Evolutionary conservation across 2,888 invertebrate species (phyloP), one percentile per base, ranked within the genome.

Genomic region (Pandemis corylana): DNA sequence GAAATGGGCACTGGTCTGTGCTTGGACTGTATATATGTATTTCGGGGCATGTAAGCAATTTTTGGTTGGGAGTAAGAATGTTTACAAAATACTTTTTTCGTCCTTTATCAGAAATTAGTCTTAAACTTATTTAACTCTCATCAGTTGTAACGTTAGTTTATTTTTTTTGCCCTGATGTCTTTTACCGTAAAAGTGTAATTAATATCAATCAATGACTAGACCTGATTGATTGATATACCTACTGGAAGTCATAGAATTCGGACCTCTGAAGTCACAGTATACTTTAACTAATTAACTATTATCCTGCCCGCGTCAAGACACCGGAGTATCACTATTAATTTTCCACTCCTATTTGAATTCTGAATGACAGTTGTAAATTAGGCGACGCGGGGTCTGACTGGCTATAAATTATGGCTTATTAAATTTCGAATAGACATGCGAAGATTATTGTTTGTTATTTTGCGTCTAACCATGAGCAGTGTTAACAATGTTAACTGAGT

Each of bases 361-460:
- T 62, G 28, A 75, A 71, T 46, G 71, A 71, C 75, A 63, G 63
- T 71, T 63, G 71, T 71, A 71, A 75, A 62, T 67, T 67, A 75
- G 53, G 20, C 62, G 67, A 67, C 67, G 67, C 59, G 62, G 53
- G 67, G 28, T 36, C 28, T 36, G 28, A n/a, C 46, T 62, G 10
- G 53, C 46, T 62, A 63, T 71, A 62, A 71, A 63, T 62, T 46
- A 56, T 63, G 41, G 62, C 56, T 67, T 70, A 71, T 71, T 69
- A 53, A 65, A 74, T 74, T 69, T 74, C 65, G 44, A 51, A 70
- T 70, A 53, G 59, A 51, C 61, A 61, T 66, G 74, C 49, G 51
- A 74, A 44, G n/a, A 61, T 72, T 51, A 62, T 67, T 72, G 49
- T 46, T 49, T 44, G 28, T 10, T 61, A 46, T 59, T 59, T 59